These are phyloP conservation scores for Scyliorhinus canicula DNA, from an alignment of 2,797 vertebrate species.

Conservation along the genomic window DNA sequence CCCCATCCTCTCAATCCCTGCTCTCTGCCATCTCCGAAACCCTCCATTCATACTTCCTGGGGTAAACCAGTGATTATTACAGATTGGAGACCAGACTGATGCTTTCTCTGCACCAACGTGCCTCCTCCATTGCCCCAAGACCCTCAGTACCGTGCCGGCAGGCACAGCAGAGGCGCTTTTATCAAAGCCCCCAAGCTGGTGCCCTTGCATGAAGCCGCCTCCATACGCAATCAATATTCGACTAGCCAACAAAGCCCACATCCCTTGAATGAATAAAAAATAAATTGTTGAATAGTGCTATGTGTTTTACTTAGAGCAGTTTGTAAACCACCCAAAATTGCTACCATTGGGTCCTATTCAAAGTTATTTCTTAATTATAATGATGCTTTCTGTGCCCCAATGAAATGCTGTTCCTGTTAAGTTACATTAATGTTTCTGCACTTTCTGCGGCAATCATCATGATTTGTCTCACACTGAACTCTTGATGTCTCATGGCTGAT, in stretches of 20 bases:
- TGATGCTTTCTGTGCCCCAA: background rate
- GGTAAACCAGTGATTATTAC: too few species aligned
- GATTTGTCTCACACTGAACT: background rate
- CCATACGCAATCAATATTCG: background rate
- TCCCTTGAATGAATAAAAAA: too few species aligned
- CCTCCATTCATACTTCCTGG: too few species aligned
- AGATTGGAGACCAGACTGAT: too few species aligned
- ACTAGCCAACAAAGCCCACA: background rate
- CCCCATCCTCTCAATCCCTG: too few species aligned
- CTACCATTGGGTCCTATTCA: background rate
- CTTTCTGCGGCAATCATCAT: background rate
- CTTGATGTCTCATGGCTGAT: background rate
- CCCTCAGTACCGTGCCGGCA: too few species aligned
- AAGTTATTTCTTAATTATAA: background rate
- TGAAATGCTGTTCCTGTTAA: background rate
- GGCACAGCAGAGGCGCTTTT: too few species aligned
- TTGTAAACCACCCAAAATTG: background rate
- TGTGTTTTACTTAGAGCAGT: background rate
- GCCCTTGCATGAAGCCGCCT: too few species aligned
- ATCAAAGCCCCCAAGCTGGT: too few species aligned
- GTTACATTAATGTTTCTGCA: background rate
- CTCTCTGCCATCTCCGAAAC: too few species aligned
- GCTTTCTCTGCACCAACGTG: too few species aligned
- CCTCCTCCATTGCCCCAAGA: too few species aligned
- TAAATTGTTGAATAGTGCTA: background rate